phyloP scores from a whole-genome alignment of 2,113 vertebrate genomes.

The Lanius ludovicianus region DNA sequence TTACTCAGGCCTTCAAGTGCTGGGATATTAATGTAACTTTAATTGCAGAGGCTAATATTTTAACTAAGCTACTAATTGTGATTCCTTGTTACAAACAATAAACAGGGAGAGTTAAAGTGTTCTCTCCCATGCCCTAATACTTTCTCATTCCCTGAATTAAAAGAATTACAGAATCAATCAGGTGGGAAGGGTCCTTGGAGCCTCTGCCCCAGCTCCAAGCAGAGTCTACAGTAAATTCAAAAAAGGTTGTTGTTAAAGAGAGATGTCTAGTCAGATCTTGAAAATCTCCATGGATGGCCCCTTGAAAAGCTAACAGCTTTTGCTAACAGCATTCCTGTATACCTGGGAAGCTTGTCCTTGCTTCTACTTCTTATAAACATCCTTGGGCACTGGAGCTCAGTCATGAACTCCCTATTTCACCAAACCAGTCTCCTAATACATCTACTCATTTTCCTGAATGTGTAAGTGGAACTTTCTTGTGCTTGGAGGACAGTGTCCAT shows the following conservation, averaged over 20 bases:
- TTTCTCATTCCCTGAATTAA: neutral
- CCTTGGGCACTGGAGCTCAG: neutral
- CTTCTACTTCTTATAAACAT: neutral
- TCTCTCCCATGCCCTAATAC: neutral
- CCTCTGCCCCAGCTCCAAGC: neutral
- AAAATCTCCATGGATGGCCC: neutral
- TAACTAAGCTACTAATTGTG: neutral
- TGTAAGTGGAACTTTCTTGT: neutral
- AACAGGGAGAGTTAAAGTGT: neutral
- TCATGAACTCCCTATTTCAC: neutral
- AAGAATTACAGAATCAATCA: neutral
- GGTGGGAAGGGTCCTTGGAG: neutral
- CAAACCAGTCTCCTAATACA: neutral
- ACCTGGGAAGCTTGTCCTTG: neutral
- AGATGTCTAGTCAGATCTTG: neutral
- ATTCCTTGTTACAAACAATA: neutral
- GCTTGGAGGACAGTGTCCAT: neutral
- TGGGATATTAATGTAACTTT: neutral
- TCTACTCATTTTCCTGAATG: neutral
- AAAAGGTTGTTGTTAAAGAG: neutral
- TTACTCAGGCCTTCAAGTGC: neutral
- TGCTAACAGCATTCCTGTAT: neutral
- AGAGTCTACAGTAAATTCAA: neutral
- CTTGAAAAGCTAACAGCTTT: neutral
- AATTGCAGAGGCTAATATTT: neutral